A percentile compares a stretch with the other conserved stretches of the same genome.
Conservation (phyloP, 2,888 invertebrate species). For the Seira musarum region DNA sequence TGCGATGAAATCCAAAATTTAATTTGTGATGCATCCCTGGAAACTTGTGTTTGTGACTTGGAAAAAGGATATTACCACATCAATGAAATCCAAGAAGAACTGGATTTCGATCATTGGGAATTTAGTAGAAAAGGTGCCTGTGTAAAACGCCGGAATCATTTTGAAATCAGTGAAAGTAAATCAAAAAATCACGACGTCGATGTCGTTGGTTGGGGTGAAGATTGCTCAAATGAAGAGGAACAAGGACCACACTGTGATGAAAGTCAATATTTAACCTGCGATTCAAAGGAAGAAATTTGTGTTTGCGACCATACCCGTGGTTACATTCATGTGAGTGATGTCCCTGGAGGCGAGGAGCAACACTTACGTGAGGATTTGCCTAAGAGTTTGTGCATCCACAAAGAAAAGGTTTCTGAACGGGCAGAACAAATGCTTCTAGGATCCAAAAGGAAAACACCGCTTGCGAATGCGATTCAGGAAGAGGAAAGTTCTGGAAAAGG, state of each 20-base stretch:
- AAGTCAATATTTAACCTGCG: conserved; percentile 30
- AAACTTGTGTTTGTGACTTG: conserved; percentile 14
- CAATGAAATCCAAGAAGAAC: neutral
- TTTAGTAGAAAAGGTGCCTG: neutral
- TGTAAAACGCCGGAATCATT: neutral
- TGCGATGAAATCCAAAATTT: conserved; percentile 10
- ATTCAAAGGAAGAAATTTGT: conserved; percentile 28
- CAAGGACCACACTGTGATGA: conserved; percentile 38
- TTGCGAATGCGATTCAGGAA: too few species aligned
- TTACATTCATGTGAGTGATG: conserved; percentile 29
- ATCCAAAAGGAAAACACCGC: too few species aligned
- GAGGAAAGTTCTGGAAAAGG: too few species aligned
- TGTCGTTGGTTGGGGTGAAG: conserved; percentile 36
- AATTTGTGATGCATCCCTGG: conserved; percentile 5
- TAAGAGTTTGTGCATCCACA: conserved; percentile 33
- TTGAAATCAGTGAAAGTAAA: neutral
- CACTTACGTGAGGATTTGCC: too few species aligned
- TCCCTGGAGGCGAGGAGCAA: conserved; percentile 25
- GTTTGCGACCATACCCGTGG: conserved; percentile 18
- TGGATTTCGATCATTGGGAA: neutral
- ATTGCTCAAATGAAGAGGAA: conserved; percentile 34
- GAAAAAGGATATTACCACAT: conserved; percentile 10
- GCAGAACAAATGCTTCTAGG: conserved; percentile 19
- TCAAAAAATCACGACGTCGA: conserved; percentile 8
- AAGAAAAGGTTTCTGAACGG: conserved; percentile 15